A percentile compares a stretch with the other conserved stretches of the same genome.
Evolutionary conservation across 2,888 invertebrate genomes (phyloP).

Genomic region (Drosophila melanocephala): DNA sequence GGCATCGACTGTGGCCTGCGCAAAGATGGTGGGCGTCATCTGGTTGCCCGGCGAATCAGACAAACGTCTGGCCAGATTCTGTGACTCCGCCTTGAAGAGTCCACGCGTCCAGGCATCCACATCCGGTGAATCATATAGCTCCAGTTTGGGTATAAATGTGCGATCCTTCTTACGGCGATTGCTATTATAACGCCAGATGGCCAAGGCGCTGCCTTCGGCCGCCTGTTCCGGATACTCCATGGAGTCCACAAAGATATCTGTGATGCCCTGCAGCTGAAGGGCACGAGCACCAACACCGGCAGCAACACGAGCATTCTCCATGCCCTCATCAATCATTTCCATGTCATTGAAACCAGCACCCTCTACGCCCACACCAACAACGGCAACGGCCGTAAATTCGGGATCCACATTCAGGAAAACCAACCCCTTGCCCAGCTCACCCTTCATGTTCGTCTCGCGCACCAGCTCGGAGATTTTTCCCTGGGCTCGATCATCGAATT

Average conservation of each 20-base stretch:
- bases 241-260: slow-evolving; percentile 87
- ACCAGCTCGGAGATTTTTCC: slow-evolving; percentile 86
- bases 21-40: slow-evolving; percentile 91
- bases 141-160: slow-evolving; percentile 86
- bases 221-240: slow-evolving; percentile 89
- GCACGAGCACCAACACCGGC: slow-evolving; percentile 88
- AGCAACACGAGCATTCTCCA: slow-evolving; percentile 89
- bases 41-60: slow-evolving; percentile 91
- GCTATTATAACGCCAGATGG: slow-evolving; percentile 88
- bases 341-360: slow-evolving; percentile 88
- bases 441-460: slow-evolving; percentile 83
- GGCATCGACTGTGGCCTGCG: slow-evolving; percentile 88
- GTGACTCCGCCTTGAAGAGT: slow-evolving; percentile 89
- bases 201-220: slow-evolving; percentile 88
- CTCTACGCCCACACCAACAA: slow-evolving; percentile 89
- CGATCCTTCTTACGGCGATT: slow-evolving; percentile 86
- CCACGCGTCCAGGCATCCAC: slow-evolving; percentile 88
- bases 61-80: slow-evolving; percentile 90
- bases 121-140: slow-evolving; percentile 87
- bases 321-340: slow-evolving; percentile 89
- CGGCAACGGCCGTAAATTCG: slow-evolving; percentile 88
- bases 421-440: slow-evolving; percentile 79
- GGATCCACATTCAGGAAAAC: slow-evolving; percentile 88
- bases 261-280: slow-evolving; percentile 86
- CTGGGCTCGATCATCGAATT: slow-evolving; percentile 86